These are phyloP conservation scores for Drosophila persimilis DNA, from an alignment of 1,140 invertebrate genomes.

Conservation along the genomic window DNA sequence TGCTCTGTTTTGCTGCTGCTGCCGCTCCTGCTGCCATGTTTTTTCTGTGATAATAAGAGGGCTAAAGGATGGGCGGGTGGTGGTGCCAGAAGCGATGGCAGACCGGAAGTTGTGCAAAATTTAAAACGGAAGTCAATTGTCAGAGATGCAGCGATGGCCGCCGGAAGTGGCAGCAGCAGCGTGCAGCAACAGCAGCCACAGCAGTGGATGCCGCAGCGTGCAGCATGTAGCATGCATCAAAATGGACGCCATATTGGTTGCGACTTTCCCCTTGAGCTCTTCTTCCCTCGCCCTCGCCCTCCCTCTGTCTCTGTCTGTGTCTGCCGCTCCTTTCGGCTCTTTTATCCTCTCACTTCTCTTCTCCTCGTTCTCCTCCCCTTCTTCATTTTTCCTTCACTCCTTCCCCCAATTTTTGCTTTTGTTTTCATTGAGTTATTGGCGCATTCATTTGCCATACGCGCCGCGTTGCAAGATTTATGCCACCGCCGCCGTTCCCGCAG, in stretches of 20 bases:
- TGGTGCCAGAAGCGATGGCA: background rate
- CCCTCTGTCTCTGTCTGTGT: background rate
- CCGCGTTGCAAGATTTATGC: constrained; percentile 73
- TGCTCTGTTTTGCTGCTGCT: constrained; percentile 25
- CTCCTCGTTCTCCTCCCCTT: constrained; percentile 4
- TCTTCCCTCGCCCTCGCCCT: constrained; percentile 3
- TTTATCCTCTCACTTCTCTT: constrained; percentile 4
- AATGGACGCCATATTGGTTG: constrained; percentile 61
- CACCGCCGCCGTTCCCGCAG: too few species aligned
- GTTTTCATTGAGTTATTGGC: constrained; percentile 76
- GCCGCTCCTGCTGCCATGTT: background rate
- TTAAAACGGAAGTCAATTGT: constrained; percentile 81
- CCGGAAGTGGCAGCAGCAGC: constrained; percentile 73
- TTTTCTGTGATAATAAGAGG: constrained; percentile 41
- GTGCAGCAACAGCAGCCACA: background rate
- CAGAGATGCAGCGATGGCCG: constrained; percentile 69
- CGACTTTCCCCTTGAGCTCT: background rate
- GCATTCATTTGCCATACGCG: constrained; percentile 80
- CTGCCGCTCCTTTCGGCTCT: background rate
- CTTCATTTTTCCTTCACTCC: constrained; percentile 28
- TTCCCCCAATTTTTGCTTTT: constrained; percentile 11
- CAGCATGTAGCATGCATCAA: constrained; percentile 37
- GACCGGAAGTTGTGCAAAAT: constrained; percentile 77
- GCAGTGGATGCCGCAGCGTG: constrained; percentile 50
- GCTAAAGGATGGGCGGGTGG: background rate